Evolutionary conservation across 2,113 vertebrate genomes (phyloP).

Genomic region (Embiotoca jacksoni): DNA sequence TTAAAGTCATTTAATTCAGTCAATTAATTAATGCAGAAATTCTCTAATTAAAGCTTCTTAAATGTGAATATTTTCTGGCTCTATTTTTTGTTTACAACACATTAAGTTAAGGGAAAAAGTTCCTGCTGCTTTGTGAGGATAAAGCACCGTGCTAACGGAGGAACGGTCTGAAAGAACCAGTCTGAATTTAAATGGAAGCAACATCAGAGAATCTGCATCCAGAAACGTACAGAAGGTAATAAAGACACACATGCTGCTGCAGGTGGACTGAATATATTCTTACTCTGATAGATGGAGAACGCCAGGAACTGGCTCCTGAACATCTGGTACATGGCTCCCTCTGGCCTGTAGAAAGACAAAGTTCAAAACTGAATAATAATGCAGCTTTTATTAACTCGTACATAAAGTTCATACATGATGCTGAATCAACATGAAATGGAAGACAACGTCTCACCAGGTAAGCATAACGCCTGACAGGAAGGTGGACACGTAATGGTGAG

Average conservation of each 20-base stretch:
- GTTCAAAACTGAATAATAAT: too few relatives aligned
- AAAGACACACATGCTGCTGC: background rate
- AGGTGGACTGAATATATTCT: conserved; percentile 68
- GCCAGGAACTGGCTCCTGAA: conserved; percentile 97
- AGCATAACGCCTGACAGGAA: conserved; percentile 98
- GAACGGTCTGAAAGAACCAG: background rate
- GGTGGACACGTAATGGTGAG: conserved; percentile 96
- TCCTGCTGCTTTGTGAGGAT: background rate
- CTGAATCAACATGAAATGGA: background rate
- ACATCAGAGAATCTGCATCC: background rate
- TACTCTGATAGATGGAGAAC: conserved; percentile 98
- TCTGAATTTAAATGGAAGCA: background rate
- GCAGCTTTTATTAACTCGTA: too few relatives aligned
- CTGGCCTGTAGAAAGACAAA: conserved; percentile 86
- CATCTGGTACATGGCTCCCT: conserved; percentile 95
- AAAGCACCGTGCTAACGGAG: background rate
- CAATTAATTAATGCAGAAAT: too few relatives aligned
- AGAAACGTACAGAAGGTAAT: background rate
- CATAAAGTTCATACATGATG: background rate
- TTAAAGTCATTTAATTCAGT: too few relatives aligned
- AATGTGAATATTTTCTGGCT: too few relatives aligned
- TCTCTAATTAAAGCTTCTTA: too few relatives aligned
- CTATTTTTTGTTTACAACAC: too few relatives aligned
- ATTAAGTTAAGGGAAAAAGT: too few relatives aligned
- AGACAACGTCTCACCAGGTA: conserved; percentile 89